These are phyloP conservation scores for Hepsetus odoe DNA, from an alignment of 2,113 vertebrate species.

Conservation along the genomic window DNA sequence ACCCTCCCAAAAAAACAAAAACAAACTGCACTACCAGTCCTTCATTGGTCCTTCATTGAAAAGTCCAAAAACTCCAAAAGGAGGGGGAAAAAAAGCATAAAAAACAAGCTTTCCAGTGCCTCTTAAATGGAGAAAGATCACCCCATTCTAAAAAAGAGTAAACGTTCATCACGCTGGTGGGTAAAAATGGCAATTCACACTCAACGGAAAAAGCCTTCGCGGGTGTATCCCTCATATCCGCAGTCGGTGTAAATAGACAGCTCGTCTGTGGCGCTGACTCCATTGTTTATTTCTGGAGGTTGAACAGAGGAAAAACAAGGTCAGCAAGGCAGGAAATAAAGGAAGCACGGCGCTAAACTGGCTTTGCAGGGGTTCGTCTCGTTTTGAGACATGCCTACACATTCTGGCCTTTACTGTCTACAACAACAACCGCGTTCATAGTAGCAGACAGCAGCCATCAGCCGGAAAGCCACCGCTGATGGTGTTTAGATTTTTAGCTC, in stretches of 20 bases:
- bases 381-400: too few relatives aligned
- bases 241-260: constrained; percentile 85
- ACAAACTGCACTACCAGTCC: not conserved
- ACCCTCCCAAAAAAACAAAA: not conserved
- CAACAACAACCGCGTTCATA: too few relatives aligned
- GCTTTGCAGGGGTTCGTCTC: not conserved
- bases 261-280: constrained; percentile 82
- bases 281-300: constrained; percentile 84
- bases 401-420: too few relatives aligned
- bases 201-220: constrained; percentile 66
- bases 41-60: constrained; percentile 1
- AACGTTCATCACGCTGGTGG: not conserved
- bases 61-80: too few relatives aligned
- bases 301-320: constrained; percentile 4
- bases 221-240: constrained; percentile 76
- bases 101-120: not conserved
- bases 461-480: too few relatives aligned
- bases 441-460: too few relatives aligned
- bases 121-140: not conserved
- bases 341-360: not conserved
- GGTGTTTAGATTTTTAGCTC: too few relatives aligned
- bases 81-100: not conserved
- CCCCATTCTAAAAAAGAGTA: not conserved
- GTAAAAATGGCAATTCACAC: not conserved
- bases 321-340: not conserved